Conservation (phyloP, 2,113 vertebrate genomes). For the Rhynchomys soricoides region DNA sequence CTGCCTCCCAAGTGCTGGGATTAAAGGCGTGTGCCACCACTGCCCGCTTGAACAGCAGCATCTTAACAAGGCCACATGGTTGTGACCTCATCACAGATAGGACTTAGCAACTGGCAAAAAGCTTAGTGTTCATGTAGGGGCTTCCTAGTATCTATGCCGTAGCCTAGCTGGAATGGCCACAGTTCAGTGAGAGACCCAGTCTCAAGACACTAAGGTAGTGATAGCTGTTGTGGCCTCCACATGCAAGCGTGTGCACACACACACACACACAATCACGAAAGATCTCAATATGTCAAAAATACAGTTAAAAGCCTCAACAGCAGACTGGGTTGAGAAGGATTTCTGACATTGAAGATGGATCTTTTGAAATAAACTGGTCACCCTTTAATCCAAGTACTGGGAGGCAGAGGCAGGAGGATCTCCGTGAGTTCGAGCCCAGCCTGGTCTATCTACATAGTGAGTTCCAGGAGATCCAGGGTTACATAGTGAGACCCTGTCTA, state of each 20-base stretch:
- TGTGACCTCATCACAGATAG: neutral
- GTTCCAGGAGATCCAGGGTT: neutral
- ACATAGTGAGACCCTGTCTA: neutral
- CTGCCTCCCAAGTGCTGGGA: too few relatives aligned
- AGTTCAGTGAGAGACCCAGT: neutral
- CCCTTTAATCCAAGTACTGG: neutral
- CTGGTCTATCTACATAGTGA: neutral
- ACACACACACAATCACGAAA: neutral
- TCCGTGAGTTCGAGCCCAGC: neutral
- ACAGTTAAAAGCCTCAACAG: neutral
- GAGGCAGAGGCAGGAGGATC: neutral
- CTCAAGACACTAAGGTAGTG: neutral
- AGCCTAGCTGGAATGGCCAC: neutral
- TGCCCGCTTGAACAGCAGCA: neutral
- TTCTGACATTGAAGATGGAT: neutral
- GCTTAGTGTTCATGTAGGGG: neutral
- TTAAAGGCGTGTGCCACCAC: too few relatives aligned
- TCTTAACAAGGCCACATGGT: neutral
- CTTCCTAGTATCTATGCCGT: neutral
- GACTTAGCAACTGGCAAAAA: neutral
- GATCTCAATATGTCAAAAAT: neutral
- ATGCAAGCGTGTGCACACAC: neutral
- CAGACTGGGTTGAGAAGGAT: neutral
- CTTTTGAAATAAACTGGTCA: neutral
- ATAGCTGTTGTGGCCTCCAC: neutral